These are phyloP conservation scores for Caradrina kadenii DNA, from an alignment of 2,888 invertebrate genomes.

Conservation along the genomic window DNA sequence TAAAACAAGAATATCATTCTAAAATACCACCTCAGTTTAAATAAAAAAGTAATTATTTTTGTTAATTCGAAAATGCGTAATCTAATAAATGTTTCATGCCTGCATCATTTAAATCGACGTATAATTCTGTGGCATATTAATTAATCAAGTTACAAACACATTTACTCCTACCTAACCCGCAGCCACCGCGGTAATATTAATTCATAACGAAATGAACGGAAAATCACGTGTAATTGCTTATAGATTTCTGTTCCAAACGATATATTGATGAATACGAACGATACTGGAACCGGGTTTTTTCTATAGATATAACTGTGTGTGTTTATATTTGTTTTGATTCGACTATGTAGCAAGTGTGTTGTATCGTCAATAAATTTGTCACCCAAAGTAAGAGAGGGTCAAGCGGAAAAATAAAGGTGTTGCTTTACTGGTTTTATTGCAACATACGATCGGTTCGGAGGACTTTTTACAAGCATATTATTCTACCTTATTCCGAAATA, in stretches of 20 bases:
- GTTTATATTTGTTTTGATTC: constrained; percentile 27
- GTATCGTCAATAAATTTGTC: constrained; percentile 65
- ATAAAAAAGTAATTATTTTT: background rate
- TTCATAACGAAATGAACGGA: constrained; percentile 48
- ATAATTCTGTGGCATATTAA: constrained; percentile 15
- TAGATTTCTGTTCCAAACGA: constrained; percentile 44
- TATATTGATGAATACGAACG: constrained; percentile 46
- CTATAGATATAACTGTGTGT: background rate
- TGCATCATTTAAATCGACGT: background rate
- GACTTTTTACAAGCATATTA: constrained; percentile 32
- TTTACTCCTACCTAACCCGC: constrained; percentile 25
- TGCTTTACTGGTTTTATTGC: constrained; percentile 61
- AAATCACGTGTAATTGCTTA: constrained; percentile 50
- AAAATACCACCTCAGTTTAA: too few species aligned
- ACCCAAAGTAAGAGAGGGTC: constrained; percentile 54
- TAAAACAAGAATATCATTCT: background rate
- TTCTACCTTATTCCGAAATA: constrained; percentile 34
- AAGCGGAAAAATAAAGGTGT: constrained; percentile 62
- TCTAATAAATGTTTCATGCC: background rate
- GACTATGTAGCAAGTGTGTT: constrained; percentile 66
- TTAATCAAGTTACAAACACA: constrained; percentile 43
- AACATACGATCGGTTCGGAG: constrained; percentile 39
- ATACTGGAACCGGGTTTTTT: background rate
- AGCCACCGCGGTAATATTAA: constrained; percentile 58
- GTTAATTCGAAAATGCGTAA: background rate